Base-by-base conservation (phyloP, 2,888 invertebrate species). In the Nomada fabriciana region DNA sequence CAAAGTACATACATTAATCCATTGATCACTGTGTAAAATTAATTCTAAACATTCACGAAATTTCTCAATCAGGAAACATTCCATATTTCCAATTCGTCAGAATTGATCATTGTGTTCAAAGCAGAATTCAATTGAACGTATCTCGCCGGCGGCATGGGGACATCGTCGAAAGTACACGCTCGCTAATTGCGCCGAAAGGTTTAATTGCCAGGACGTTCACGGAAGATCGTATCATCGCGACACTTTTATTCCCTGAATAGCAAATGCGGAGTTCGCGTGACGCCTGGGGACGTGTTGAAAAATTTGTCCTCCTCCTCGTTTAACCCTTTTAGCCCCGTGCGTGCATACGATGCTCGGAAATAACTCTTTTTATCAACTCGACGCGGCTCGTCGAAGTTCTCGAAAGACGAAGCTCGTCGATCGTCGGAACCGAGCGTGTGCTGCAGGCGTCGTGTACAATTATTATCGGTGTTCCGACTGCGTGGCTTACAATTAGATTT, bases 401-500 rank as follows among this genome's bases (percentile, higher is more conserved):
- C n/a, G 63, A 64, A 50, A 50, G 53, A 42, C 18, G 52, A 29
- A 23, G 60, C 60, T 60, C 60, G 43, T 67, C 67, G 57, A 75
- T 79, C 52, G 52, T 18, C 20, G 20, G 20, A 20, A 20, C 15
- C 7, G 15, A 11, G 42, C 3, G 15, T 50, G 11, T 36, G 64
- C 29, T 36, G 64, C 29, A 25, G 36, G 20, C 57, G 67, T 80
- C 59, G 61, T n/a, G 43, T 64, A 60, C 55, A 85, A 85, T 82
- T 86, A 76, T 85, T 74, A 76, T 82, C 53, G 47, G n/a, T 42
- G 43, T 3, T 52, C 55, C 42, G 25, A 50, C 36, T 72, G 68
- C 74, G 63, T 76, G 82, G 68, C 82, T 79, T 71, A n/a, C n/a
- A n/a, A n/a, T n/a, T n/a, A 74, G 79, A 85, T 85, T 85, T 85